These are phyloP conservation scores for Shargacucullia verbasci DNA, from an alignment of 2,888 invertebrate genomes.

Conservation along the genomic window DNA sequence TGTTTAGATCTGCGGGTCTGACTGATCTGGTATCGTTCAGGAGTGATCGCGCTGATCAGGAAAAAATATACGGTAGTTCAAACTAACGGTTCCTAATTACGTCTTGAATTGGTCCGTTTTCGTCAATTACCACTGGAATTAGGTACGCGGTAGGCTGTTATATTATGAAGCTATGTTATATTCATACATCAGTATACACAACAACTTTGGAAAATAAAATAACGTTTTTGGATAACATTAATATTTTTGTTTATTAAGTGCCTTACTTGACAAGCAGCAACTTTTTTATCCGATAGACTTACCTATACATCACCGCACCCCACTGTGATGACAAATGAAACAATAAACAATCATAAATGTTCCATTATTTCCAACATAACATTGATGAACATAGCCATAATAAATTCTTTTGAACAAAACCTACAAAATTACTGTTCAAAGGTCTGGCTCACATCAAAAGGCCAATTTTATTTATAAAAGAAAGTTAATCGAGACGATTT, in stretches of 20 bases:
- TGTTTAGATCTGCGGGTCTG: too few species aligned
- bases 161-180: too few species aligned
- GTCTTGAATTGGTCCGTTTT: too few species aligned
- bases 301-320: slow-evolving; percentile 9
- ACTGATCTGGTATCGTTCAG: too few species aligned
- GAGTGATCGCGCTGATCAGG: too few species aligned
- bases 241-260: slow-evolving; percentile 6
- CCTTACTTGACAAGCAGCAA: too few species aligned
- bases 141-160: too few species aligned
- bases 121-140: too few species aligned
- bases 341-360: slow-evolving; percentile 26
- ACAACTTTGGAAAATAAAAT: slow-evolving; percentile 12
- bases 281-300: too few species aligned
- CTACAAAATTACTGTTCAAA: slow-evolving; percentile 23
- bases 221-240: slow-evolving; percentile 8
- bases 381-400: slow-evolving; percentile 9
- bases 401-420: slow-evolving; percentile 27
- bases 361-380: background rate
- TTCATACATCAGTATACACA: too few species aligned
- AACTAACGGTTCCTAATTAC: too few species aligned
- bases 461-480: slow-evolving; percentile 36
- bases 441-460: slow-evolving; percentile 32
- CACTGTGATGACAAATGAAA: slow-evolving; percentile 16
- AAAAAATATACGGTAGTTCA: too few species aligned
- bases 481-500: slow-evolving; percentile 51